phyloP scores from a whole-genome alignment of 2,113 vertebrate genomes.

The Brachyhypopomus gauderio region DNA sequence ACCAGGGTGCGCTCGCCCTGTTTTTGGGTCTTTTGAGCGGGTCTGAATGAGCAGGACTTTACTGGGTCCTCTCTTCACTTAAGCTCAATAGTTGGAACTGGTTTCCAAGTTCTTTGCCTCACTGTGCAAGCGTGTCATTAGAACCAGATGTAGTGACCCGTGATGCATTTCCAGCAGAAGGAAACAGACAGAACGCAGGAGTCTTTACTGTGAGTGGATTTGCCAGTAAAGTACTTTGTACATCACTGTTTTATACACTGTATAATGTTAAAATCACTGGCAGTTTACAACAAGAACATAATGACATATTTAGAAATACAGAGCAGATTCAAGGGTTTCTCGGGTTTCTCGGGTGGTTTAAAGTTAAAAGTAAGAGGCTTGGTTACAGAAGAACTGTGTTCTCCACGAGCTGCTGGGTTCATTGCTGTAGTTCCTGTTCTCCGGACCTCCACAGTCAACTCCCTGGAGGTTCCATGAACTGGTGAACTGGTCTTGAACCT shows the following conservation, averaged over 20 bases:
- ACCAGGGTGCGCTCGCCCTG: not conserved
- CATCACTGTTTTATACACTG: not conserved
- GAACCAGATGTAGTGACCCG: slow-evolving; percentile 28
- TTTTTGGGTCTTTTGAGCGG: not conserved
- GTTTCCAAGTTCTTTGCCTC: slow-evolving; percentile 17
- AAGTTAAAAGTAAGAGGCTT: not conserved
- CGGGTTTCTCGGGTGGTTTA: not conserved
- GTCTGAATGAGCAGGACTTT: not conserved
- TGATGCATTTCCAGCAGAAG: not conserved
- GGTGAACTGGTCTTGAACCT: slow-evolving; percentile 34
- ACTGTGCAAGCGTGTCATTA: slow-evolving; percentile 32
- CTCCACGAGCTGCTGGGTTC: not conserved
- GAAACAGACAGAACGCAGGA: not conserved
- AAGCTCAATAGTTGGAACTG: not conserved
- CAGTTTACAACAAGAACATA: not conserved
- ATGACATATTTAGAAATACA: not conserved
- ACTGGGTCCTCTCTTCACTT: not conserved
- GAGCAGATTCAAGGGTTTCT: not conserved
- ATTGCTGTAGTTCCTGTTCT: slow-evolving; percentile 25
- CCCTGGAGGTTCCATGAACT: not conserved
- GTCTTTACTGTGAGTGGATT: not conserved
- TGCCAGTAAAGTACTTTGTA: not conserved
- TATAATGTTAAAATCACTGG: not conserved
- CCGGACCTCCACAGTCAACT: slow-evolving; percentile 2
- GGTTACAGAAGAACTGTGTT: not conserved